Base-by-base conservation (phyloP, 37 sponge, comb jelly and placozoan genomes). In the Lycopodina hypogea region DNA sequence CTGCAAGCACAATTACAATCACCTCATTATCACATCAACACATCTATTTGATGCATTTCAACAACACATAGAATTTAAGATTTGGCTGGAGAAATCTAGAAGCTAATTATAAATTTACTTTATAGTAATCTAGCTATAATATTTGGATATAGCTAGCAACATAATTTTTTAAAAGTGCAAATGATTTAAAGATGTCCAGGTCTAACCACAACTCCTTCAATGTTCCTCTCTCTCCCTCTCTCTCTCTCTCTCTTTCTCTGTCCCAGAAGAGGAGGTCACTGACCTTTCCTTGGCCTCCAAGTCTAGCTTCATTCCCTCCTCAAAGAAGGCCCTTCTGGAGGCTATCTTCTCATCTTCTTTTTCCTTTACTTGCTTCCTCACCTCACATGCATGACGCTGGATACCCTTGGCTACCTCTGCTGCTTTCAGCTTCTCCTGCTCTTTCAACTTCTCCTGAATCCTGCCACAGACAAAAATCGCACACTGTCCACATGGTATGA, bases 231-330 rank as follows among this genome's bases (percentile, higher is more conserved):
- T n/a, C n/a, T n/a, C n/a, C n/a, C n/a, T n/a, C n/a, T n/a, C n/a
- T n/a, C n/a, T n/a, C n/a, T n/a, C n/a, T n/a, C n/a, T n/a, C n/a
- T n/a, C n/a, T n/a, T n/a, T n/a, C n/a, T n/a, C n/a, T n/a, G n/a
- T n/a, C n/a, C n/a, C n/a, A n/a, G n/a, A n/a, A n/a, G n/a, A n/a
- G n/a, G n/a, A n/a, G n/a, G n/a, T 12, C 24, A 29, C 29, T 56
- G 45, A 93, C 94, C 96, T 89, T 61, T 98, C 96, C 71, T 84
- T 89, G 42, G 96, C 99, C 78, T 98, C 99, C 62, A 91, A 90
- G 79, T 98, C 99, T 58, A 98, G 86, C 55, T 85, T 88, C 45
- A 91, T 89, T 3, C 99, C 96, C 73, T 98, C 99, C 48, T 96
- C 90, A 81, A 98, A 98, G 94, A 93, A 98, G 14, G 76, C 81